Conservation (phyloP, 1,140 invertebrate genomes). For the Cydia splendana region DNA sequence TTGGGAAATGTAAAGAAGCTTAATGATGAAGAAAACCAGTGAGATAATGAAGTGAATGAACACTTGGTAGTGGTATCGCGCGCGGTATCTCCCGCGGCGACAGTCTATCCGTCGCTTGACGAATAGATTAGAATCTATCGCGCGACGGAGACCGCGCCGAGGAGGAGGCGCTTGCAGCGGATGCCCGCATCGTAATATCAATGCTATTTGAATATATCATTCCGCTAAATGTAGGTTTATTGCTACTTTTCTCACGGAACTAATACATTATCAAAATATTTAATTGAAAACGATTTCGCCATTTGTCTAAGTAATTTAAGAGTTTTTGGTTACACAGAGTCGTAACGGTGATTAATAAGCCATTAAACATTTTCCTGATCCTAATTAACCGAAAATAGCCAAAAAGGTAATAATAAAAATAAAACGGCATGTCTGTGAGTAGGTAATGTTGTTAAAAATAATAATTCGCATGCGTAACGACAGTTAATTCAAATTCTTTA, state of each 20-base stretch:
- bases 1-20: constrained; percentile 30
- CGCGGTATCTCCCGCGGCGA: constrained; percentile 69
- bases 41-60: constrained; percentile 33
- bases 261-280: constrained; percentile 75
- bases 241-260: constrained; percentile 78
- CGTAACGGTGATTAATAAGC: constrained; percentile 49
- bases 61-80: constrained; percentile 44
- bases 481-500: constrained; percentile 53
- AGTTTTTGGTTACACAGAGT: constrained; percentile 50
- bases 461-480: constrained; percentile 56
- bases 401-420: constrained; percentile 44
- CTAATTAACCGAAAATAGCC: constrained; percentile 41
- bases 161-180: constrained; percentile 72
- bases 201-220: constrained; percentile 78
- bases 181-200: constrained; percentile 73
- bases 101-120: constrained; percentile 74
- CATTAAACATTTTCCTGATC: constrained; percentile 44
- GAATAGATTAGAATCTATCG: constrained; percentile 74
- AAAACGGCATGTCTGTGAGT: constrained; percentile 19
- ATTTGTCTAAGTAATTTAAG: constrained; percentile 65
- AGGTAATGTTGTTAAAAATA: constrained; percentile 49
- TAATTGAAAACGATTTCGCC: constrained; percentile 75
- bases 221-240: constrained; percentile 78
- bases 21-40: constrained; percentile 31
- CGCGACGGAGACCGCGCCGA: constrained; percentile 59